Base-by-base conservation (phyloP, 2,888 invertebrate species). In the Oithona nana region DNA sequence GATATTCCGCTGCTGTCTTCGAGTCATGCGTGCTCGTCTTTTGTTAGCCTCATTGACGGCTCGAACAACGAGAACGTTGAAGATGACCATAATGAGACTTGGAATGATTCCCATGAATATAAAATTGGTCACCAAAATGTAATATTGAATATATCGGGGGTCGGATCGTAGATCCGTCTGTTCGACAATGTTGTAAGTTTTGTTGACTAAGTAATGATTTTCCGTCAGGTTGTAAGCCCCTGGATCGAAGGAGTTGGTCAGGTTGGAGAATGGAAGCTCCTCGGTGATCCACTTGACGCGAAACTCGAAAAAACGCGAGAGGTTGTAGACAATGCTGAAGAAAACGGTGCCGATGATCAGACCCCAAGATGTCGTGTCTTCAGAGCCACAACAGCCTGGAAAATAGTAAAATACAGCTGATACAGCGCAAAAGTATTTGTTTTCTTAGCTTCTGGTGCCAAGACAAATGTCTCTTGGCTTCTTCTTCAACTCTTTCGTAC, bases 41-140 rank as follows among this genome's bases (percentile, higher is more conserved):
- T 57, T n/a, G 28, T 57, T 57, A 16, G 57, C 57, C 48, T 29
- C 57, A 1, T 57, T 31, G 8, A 57, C 57, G 11, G 57, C 57
- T 30, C 57, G n/a, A 22, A 57, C 57, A 30, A 57, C 57, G 30
- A 57, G 22, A 13, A 57, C 30, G 20, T 57, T 57, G 57, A 57
- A 57, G 13, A n/a, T 30, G 48, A 57, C 31, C 57, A 57, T 57
- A 13, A 57, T 20, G 20, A 57, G n/a, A 31, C 29, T 57, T 26
- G 57, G 57, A 57, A 30, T 24, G 1, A 57, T 22, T 13, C 57
- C 57, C 57, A 57, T 57, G 22, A 57, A 57, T 1, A 57, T 39
- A 26, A 57, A 57, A 3, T 57, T 57, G 48, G 57, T 39, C 31
- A 57, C 11, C 22, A 57, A 20, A 20, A 57, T 57, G 57, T 57